Percentiles rank a stretch among this genome's conserved stretches.
These are phyloP conservation scores for Agonum fuliginosum DNA, from an alignment of 2,888 invertebrate species.

Conservation along the genomic window DNA sequence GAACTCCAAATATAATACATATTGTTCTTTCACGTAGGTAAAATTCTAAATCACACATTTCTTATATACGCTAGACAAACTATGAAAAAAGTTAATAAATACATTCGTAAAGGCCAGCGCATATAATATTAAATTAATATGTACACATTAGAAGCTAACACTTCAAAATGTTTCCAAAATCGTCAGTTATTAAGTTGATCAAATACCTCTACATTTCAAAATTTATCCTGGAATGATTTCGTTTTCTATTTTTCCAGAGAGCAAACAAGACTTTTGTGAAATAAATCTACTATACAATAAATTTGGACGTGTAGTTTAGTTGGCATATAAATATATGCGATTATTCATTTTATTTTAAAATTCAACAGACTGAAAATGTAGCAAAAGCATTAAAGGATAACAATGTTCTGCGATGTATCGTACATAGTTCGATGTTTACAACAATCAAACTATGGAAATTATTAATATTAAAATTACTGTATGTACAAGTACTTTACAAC, in stretches of 20 bases:
- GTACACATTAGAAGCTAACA: slow-evolving; percentile 47
- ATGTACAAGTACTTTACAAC: slow-evolving; percentile 55
- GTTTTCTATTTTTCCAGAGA: slow-evolving; percentile 25
- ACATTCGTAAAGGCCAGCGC: slow-evolving; percentile 51
- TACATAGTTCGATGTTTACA: slow-evolving; percentile 22
- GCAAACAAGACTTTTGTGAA: slow-evolving; percentile 18
- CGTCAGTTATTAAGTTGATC: slow-evolving; percentile 26
- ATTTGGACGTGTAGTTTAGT: slow-evolving; percentile 40
- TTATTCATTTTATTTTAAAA: slow-evolving; percentile 30
- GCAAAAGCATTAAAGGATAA: slow-evolving; percentile 51
- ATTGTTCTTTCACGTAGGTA: slow-evolving; percentile 59
- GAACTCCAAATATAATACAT: slow-evolving; percentile 55
- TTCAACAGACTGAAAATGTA: slow-evolving; percentile 49
- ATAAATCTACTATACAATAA: slow-evolving; percentile 48
- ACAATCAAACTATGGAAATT: slow-evolving; percentile 42
- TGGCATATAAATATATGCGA: slow-evolving; percentile 25
- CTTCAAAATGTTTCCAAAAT: slow-evolving; percentile 50
- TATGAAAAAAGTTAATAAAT: slow-evolving; percentile 57
- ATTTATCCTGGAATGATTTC: slow-evolving; percentile 35
- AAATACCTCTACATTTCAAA: slow-evolving; percentile 37
- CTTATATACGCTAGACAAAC: slow-evolving; percentile 54
- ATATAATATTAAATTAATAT: slow-evolving; percentile 54
- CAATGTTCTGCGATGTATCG: slow-evolving; percentile 41
- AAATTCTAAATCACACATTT: slow-evolving; percentile 59
- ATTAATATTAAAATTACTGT: slow-evolving; percentile 47